A percentile compares a stretch with the other conserved stretches of the same genome.
phyloP scores from a whole-genome alignment of 2,888 invertebrate genomes.

The Dyspetes luteomarginatus region DNA sequence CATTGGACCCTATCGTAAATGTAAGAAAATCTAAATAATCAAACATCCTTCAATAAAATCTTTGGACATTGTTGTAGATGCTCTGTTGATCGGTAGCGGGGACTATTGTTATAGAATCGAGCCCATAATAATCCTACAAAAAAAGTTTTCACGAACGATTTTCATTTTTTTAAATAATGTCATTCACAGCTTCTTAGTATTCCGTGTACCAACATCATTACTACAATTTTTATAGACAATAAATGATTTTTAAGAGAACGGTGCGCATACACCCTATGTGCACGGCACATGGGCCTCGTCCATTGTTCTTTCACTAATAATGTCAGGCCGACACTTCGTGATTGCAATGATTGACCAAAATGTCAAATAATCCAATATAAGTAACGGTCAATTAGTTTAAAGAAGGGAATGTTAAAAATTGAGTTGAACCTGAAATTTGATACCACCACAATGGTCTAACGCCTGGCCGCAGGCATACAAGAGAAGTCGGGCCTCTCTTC shows the following conservation, averaged over 20 bases:
- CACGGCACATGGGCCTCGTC: slow-evolving; percentile 1
- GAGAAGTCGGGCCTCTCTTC: slow-evolving; percentile 57
- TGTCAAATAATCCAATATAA: not conserved
- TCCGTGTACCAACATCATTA: not conserved
- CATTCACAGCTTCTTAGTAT: not conserved
- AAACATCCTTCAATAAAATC: slow-evolving; percentile 18
- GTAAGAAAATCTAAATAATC: no score
- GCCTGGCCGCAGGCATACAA: slow-evolving; percentile 3
- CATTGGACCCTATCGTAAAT: no score
- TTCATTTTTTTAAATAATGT: not conserved
- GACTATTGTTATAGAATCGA: slow-evolving; percentile 1
- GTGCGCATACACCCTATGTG: slow-evolving; percentile 18
- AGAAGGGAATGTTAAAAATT: not conserved
- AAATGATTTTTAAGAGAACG: slow-evolving; percentile 34
- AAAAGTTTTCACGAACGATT: not conserved
- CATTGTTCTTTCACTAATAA: not conserved
- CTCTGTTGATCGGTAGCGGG: slow-evolving; percentile 8
- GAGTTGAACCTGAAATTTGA: not conserved
- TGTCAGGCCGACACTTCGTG: not conserved
- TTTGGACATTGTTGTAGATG: slow-evolving; percentile 27
- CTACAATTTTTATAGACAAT: slow-evolving; percentile 34
- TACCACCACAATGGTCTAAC: slow-evolving; percentile 30
- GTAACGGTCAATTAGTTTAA: not conserved
- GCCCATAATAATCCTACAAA: not conserved
- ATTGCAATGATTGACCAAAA: not conserved